Base-by-base conservation (phyloP, 2,888 invertebrate species). In the Caenorhabditis sulstoni region DNA sequence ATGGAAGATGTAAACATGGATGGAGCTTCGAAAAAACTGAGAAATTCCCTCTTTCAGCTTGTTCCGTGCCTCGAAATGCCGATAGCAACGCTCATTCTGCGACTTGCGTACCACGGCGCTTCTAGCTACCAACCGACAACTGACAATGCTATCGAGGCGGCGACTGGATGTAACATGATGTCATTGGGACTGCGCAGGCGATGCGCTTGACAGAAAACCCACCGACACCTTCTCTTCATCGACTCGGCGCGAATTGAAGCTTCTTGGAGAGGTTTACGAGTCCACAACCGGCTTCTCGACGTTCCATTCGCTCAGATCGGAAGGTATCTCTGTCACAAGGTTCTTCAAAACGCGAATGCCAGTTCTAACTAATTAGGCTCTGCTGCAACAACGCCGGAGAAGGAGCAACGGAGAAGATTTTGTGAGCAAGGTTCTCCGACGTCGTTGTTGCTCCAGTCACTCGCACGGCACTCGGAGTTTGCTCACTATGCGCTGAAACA, bases 241-340 rank as follows among this genome's bases (percentile, higher is more conserved):
- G 16, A 68, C 74, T 35, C 52, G 82, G 58, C 47, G 41, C 4
- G 78, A 71, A 11, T 62, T 84, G 20, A 74, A 81, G 29, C 76
- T 66, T 8, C 64, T 84, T 11, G 67, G 71, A 20, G 73, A 70
- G 9, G 64, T 74, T 7, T 84, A 79, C 68, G 66, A 80, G 18
- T 83, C 80, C 58, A 20, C 49, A 0, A 71, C 83, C 47, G 66
- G 71, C 20, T 84, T 77, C 39, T 52, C 62, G 2, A 37, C 39
- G 0, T 83, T 81, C 55, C 62, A 76, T 50, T 57, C 16, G 8
- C 59, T 82, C 18, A 55, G 62, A 18, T 44, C 78, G 2, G 82
- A 84, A 41, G 73, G 55, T 14, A 82, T 84, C n/a, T n/a, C 41
- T 84, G 84, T 37, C 77, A 82, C 66, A 74, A 74, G 23, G 81